phyloP scores from a whole-genome alignment of 2,888 invertebrate genomes.

The Tipula unca region DNA sequence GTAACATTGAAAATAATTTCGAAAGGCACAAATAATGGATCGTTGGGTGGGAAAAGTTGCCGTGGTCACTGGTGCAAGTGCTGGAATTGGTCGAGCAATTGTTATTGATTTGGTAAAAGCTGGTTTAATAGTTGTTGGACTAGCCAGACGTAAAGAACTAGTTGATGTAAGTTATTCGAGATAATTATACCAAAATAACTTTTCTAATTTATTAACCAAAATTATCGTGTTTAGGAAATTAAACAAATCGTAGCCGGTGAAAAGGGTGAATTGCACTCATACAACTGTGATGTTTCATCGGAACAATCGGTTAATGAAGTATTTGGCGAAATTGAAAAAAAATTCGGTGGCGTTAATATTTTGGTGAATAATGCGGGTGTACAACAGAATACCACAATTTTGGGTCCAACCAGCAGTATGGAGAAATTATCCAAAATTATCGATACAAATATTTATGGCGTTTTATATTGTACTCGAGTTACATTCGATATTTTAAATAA shows the following conservation, averaged over 20 bases:
- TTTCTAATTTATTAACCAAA: neutral
- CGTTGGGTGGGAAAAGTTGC: constrained; percentile 53
- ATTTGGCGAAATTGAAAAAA: constrained; percentile 45
- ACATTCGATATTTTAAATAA: constrained; percentile 45
- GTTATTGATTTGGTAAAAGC: constrained; percentile 40
- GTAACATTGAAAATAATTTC: neutral
- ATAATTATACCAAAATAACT: neutral
- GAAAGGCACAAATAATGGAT: constrained; percentile 39
- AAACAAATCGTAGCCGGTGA: constrained; percentile 25
- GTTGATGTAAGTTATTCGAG: constrained; percentile 33
- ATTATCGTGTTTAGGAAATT: neutral
- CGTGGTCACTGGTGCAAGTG: constrained; percentile 55
- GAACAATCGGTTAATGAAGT: constrained; percentile 47
- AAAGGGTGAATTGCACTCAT: constrained; percentile 31
- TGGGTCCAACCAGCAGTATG: constrained; percentile 27
- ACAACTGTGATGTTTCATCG: constrained; percentile 44
- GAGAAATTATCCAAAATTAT: constrained; percentile 36
- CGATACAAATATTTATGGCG: constrained; percentile 42
- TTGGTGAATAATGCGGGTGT: constrained; percentile 50
- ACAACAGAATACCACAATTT: neutral
- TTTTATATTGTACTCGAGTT: constrained; percentile 40
- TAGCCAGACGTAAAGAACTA: constrained; percentile 45
- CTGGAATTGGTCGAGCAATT: constrained; percentile 51
- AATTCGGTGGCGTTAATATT: constrained; percentile 47
- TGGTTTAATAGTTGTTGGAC: constrained; percentile 48